Conservation (phyloP, 2,797 vertebrate species). For the Coregonus sp. region DNA sequence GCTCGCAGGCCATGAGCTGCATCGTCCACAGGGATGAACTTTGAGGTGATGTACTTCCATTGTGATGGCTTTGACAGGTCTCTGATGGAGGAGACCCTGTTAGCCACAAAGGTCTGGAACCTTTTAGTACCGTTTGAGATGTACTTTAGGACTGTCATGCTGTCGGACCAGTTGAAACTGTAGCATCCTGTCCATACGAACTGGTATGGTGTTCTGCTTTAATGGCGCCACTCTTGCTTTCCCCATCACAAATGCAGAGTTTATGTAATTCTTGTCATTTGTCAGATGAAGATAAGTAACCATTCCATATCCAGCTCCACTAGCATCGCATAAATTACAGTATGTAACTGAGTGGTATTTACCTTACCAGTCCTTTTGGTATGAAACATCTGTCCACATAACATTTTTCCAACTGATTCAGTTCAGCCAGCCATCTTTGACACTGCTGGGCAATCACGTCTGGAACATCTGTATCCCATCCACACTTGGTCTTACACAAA, state of each 20-base stretch:
- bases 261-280: neutral
- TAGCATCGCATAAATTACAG: constrained; percentile 7
- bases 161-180: constrained; percentile 26
- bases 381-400: neutral
- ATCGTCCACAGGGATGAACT: constrained; percentile 10
- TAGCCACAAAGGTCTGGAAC: neutral
- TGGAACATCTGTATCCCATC: constrained; percentile 20
- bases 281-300: neutral
- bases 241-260: neutral
- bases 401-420: constrained; percentile 8
- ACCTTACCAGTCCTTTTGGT: neutral
- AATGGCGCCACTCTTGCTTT: constrained; percentile 8
- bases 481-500: constrained; percentile 2
- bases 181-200: constrained; percentile 15
- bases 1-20: neutral
- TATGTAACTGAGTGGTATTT: neutral
- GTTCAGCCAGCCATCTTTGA: constrained; percentile 5
- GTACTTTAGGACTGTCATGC: constrained; percentile 27
- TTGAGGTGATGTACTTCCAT: constrained; percentile 13
- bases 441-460: neutral
- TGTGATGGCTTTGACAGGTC: neutral
- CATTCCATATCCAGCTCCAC: neutral
- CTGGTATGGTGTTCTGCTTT: constrained; percentile 7
- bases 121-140: constrained; percentile 7
- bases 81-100: neutral